phyloP scores from a whole-genome alignment of 2,888 invertebrate genomes.

The Vanessa cardui region DNA sequence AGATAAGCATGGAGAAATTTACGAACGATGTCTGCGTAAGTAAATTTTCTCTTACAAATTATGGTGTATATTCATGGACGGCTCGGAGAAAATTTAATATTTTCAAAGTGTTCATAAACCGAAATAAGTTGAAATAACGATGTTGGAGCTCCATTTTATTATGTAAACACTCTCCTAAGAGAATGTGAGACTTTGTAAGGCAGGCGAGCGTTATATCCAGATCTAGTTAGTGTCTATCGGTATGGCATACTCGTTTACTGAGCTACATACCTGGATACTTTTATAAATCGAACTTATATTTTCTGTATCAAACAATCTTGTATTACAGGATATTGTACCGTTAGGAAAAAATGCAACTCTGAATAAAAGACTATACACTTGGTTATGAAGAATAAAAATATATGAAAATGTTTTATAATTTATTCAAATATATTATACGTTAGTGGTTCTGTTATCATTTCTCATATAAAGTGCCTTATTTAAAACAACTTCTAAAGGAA shows the following conservation, averaged over 20 bases:
- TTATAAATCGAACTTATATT: not conserved
- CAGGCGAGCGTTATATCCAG: slow-evolving; percentile 23
- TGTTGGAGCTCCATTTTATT: slow-evolving; percentile 37
- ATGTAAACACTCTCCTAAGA: slow-evolving; percentile 36
- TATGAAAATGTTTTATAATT: no score
- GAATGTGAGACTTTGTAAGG: slow-evolving; percentile 36
- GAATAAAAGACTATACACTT: no score
- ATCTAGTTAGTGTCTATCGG: slow-evolving; percentile 28
- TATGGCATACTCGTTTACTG: slow-evolving; percentile 1
- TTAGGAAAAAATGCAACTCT: no score
- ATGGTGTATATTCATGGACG: slow-evolving; percentile 37
- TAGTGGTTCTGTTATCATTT: no score
- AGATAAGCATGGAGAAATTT: slow-evolving; percentile 35
- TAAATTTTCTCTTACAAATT: slow-evolving; percentile 39
- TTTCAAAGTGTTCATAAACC: slow-evolving; percentile 42
- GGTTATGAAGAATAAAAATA: no score
- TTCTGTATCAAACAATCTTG: not conserved
- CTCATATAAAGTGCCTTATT: no score
- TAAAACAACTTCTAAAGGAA: no score
- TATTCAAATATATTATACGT: no score
- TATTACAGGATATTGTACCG: no score
- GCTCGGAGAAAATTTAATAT: slow-evolving; percentile 40
- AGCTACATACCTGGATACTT: slow-evolving; percentile 12
- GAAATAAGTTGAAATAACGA: slow-evolving; percentile 41
- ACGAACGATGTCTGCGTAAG: slow-evolving; percentile 34